A percentile compares a stretch with the other conserved stretches of the same genome.
Evolutionary conservation across 2,888 invertebrate genomes (phyloP).

Genomic region (Trachelus tabidus): DNA sequence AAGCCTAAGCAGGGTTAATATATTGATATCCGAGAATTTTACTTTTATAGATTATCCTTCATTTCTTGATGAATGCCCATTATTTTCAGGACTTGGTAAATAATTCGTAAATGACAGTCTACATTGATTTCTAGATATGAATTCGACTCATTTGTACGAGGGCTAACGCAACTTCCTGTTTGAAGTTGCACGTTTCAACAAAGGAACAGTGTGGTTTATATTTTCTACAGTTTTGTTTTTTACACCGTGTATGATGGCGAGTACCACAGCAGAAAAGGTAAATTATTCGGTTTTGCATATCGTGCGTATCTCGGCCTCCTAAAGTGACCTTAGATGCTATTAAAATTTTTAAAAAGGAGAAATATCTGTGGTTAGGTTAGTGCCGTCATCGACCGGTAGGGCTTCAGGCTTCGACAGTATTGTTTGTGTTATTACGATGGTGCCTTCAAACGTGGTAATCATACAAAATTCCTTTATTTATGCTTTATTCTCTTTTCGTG

Average conservation of each 20-base stretch:
- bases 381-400: slow-evolving; percentile 40
- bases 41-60: not conserved
- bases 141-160: slow-evolving; percentile 9
- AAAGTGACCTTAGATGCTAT: not conserved
- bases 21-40: not conserved
- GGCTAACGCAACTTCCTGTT: slow-evolving; percentile 47
- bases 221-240: slow-evolving; percentile 48
- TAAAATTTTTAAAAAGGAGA: not conserved
- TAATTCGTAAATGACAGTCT: not conserved
- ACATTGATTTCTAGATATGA: not conserved
- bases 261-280: slow-evolving; percentile 51
- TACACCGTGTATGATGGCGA: slow-evolving; percentile 48
- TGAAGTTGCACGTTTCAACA: slow-evolving; percentile 57
- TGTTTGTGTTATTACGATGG: slow-evolving; percentile 37
- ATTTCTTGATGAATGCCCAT: not conserved
- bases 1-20: not conserved
- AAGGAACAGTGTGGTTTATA: slow-evolving; percentile 46
- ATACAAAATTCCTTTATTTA: not conserved
- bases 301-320: not conserved
- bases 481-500: not conserved
- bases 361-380: slow-evolving; percentile 34
- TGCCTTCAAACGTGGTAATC: slow-evolving; percentile 41
- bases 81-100: not conserved
- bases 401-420: slow-evolving; percentile 17
- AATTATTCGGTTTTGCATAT: slow-evolving; percentile 9